Base-by-base conservation (phyloP, 1,140 invertebrate species). In the Episyrphus balteatus region DNA sequence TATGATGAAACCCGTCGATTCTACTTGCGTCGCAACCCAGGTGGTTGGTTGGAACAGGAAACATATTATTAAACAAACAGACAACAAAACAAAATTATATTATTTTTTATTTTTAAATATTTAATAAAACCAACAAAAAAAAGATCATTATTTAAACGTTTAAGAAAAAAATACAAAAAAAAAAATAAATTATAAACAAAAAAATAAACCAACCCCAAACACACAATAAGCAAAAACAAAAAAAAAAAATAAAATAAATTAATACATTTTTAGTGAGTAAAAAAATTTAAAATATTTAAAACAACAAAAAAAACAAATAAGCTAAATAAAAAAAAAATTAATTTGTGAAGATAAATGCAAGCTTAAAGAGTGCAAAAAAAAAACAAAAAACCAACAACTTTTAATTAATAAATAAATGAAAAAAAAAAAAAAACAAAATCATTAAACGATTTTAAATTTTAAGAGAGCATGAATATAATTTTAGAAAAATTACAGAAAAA, bases 31-130 rank as follows among this genome's bases (percentile, higher is more conserved):
- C 83, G 88, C 73, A 91, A 92, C 74, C 94, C 94, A 49, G 94
- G 94, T 62, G 93, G 94, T 60, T 99, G 92, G 92, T 80, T 98
- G 59, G 94, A 98, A 75, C 83, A 88, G 75, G 95, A 98, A 81
- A 98, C 95, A 68, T 98, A 98, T 75, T 98, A 97, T 79, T 98
- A 92, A 80, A 59, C 53, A 52, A 52, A 30, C 46, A 42, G 47
- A 56, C 54, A 55, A 56, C 50, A 58, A 52, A 52, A 48, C 45
- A 63, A 61, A 38, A 40, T 39, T 46, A 17, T 34, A 55, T 57
- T 63, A 58, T 57, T 65, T 65, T 65, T 65, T 65, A 65, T 62
- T 52, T 48, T 51, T 52, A 51, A 65, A 65, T 65, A 63, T 61
- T 21, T 61, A 66, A 67, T 66, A 62, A 66, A 39, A 48, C 66